Percentiles rank a stretch among this genome's conserved stretches.
Conservation (phyloP, 2,113 vertebrate genomes). For the Grallaria varia region DNA sequence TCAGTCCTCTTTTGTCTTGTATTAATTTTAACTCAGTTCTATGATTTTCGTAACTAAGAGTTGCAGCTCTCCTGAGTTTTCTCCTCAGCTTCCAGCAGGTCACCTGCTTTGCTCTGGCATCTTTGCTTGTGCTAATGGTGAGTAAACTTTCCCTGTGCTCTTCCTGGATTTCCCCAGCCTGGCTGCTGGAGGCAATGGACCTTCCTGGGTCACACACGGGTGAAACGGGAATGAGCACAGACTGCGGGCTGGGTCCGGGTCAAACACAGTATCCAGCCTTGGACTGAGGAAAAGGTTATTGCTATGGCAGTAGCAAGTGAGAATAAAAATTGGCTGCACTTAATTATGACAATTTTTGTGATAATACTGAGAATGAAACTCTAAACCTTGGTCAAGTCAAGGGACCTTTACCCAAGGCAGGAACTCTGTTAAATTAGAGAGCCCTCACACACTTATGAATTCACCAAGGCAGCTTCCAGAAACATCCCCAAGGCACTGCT, state of each 20-base stretch:
- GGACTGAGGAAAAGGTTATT: background rate
- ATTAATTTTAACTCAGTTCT: background rate
- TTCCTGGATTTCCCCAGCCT: background rate
- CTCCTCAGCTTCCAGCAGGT: background rate
- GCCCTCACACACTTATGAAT: background rate
- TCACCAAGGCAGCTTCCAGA: background rate
- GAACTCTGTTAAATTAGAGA: background rate
- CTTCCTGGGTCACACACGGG: rapidly evolving
- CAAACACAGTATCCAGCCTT: background rate
- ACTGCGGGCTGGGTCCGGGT: rapidly evolving
- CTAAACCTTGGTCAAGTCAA: background rate
- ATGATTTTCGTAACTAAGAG: background rate
- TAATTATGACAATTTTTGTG: background rate
- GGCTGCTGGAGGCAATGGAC: background rate
- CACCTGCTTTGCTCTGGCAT: background rate
- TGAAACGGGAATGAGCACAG: rapidly evolving
- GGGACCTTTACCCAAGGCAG: background rate
- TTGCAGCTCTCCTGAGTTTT: background rate
- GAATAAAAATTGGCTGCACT: background rate
- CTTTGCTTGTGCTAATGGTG: background rate
- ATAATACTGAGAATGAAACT: background rate
- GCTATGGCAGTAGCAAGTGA: background rate
- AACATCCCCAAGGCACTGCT: background rate
- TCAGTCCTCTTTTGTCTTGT: background rate
- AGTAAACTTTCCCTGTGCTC: background rate